Evolutionary conservation across 2,888 invertebrate genomes (phyloP).

Genomic region (Cryptus armator): DNA sequence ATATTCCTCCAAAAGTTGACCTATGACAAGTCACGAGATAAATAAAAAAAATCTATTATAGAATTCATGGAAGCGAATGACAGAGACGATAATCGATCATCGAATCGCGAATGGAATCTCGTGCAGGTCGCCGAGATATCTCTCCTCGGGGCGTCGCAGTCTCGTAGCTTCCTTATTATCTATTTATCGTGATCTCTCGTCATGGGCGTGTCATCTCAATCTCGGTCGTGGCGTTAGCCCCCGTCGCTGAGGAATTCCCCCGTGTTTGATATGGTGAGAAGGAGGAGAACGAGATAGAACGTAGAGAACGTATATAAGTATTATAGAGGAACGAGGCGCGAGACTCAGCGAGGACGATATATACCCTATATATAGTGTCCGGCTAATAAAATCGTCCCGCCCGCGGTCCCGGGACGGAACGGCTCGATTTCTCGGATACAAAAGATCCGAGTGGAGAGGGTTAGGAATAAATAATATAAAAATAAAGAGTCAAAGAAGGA

Average conservation of each 20-base stretch:
- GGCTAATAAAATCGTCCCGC: constrained; percentile 72
- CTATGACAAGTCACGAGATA: not conserved
- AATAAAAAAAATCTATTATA: constrained; percentile 2
- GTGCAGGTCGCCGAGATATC: constrained; percentile 40
- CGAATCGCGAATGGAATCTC: constrained; percentile 62
- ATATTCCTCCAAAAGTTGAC: not conserved
- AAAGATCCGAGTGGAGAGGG: constrained; percentile 49
- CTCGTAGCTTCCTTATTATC: constrained; percentile 63
- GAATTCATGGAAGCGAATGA: constrained; percentile 58
- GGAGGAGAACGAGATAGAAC: constrained; percentile 34
- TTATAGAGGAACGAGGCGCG: constrained; percentile 20
- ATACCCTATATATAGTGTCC: constrained; percentile 57
- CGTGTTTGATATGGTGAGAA: constrained; percentile 36
- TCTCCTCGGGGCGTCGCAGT: constrained; percentile 1
- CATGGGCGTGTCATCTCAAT: constrained; percentile 75
- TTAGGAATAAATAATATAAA: constrained; percentile 47
- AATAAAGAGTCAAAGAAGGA: constrained; percentile 48
- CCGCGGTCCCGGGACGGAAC: constrained; percentile 45
- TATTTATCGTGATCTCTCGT: constrained; percentile 70
- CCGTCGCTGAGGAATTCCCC: constrained; percentile 64
- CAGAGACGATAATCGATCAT: constrained; percentile 64
- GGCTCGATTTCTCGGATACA: constrained; percentile 70
- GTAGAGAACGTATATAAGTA: not conserved
- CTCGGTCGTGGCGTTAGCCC: constrained; percentile 59
- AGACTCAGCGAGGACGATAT: constrained; percentile 24